phyloP scores from a whole-genome alignment of 2,113 vertebrate genomes.

The Candoia aspera region DNA sequence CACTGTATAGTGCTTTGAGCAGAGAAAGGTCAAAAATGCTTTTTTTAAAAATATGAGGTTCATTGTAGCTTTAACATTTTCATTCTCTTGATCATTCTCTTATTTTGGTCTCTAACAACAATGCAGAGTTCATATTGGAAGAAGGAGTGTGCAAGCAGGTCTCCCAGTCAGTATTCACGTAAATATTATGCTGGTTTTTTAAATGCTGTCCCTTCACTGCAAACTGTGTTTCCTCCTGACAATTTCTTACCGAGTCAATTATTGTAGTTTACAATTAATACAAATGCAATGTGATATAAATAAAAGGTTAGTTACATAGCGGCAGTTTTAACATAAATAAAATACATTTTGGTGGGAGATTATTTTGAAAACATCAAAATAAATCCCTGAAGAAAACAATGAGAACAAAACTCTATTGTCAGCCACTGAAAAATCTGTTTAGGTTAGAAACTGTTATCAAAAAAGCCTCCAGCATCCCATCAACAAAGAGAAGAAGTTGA shows the following conservation, averaged over 20 bases:
- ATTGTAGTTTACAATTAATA: neutral
- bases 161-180: neutral
- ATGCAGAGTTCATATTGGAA: neutral
- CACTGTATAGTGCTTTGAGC: neutral
- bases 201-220: neutral
- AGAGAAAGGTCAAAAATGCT: neutral
- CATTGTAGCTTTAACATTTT: neutral
- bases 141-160: neutral
- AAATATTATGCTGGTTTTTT: neutral
- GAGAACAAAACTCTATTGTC: neutral
- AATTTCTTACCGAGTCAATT: neutral
- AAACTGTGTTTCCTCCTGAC: neutral
- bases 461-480: neutral
- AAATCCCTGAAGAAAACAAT: neutral
- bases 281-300: neutral
- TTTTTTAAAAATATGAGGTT: neutral
- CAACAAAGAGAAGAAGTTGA: neutral
- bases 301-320: neutral
- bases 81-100: neutral
- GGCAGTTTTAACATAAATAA: neutral
- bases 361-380: neutral
- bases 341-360: neutral
- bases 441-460: neutral
- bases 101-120: neutral
- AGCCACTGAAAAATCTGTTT: neutral